A percentile compares a stretch with the other conserved stretches of the same genome.
Evolutionary conservation across 2,888 invertebrate species (phyloP).

Genomic region (Muschampia plurimacula): DNA sequence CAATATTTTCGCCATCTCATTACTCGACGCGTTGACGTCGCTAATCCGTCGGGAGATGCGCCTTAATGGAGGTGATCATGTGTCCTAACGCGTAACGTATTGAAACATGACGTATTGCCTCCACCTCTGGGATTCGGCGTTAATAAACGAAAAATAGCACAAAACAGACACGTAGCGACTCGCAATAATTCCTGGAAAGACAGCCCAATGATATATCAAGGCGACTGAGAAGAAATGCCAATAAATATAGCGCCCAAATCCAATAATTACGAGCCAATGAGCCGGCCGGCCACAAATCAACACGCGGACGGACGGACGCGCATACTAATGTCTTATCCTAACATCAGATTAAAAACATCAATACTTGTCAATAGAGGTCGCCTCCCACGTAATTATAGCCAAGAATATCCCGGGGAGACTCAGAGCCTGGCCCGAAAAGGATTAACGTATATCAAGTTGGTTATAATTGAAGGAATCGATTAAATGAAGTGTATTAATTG

Average conservation of each 20-base stretch:
- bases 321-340: conserved; percentile 84
- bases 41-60: conserved; percentile 82
- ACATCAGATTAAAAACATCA: conserved; percentile 86
- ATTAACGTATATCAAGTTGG: conserved; percentile 84
- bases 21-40: conserved; percentile 71
- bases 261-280: conserved; percentile 74
- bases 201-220: conserved; percentile 74
- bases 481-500: conserved; percentile 85
- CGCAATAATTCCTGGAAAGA: conserved; percentile 59
- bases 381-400: conserved; percentile 85
- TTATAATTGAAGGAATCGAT: conserved; percentile 85
- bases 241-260: conserved; percentile 72
- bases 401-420: conserved; percentile 80
- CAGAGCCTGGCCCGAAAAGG: conserved; percentile 60
- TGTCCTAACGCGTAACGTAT: conserved; percentile 80
- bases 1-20: conserved; percentile 83
- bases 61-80: conserved; percentile 82
- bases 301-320: conserved; percentile 54
- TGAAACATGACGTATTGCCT: conserved; percentile 81
- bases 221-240: conserved; percentile 77
- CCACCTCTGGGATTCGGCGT: conserved; percentile 71
- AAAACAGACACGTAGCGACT: conserved; percentile 36
- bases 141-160: conserved; percentile 69
- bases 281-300: conserved; percentile 82
- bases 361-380: conserved; percentile 84